Percentiles rank a stretch among this genome's conserved stretches.
Evolutionary conservation across 2,888 invertebrate genomes (phyloP).

Genomic region (Stegophylla sp.): DNA sequence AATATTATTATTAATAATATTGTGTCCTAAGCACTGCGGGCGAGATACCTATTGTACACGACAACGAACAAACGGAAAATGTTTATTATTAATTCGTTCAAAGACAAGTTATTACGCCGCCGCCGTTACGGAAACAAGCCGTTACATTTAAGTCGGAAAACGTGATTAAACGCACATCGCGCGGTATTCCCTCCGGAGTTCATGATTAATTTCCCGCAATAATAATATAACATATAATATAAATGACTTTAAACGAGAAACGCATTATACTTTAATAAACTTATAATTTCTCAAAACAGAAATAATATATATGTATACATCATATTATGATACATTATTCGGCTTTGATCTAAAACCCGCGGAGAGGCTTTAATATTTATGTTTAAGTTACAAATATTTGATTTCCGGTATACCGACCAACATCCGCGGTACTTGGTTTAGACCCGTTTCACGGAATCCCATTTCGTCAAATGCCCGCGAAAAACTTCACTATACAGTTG

Average conservation of each 20-base stretch:
- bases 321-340: too few relatives aligned
- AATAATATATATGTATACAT: background rate
- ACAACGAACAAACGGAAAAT: background rate
- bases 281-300: background rate
- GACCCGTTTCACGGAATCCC: too few relatives aligned
- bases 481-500: too few relatives aligned
- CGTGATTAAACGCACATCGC: background rate
- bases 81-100: conserved; percentile 9
- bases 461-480: too few relatives aligned
- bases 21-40: too few relatives aligned
- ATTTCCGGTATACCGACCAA: too few relatives aligned
- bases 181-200: background rate
- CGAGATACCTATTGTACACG: too few relatives aligned
- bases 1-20: too few relatives aligned
- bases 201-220: background rate
- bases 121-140: background rate
- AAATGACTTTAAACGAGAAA: background rate
- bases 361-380: too few relatives aligned
- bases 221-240: background rate
- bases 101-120: background rate
- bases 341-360: too few relatives aligned
- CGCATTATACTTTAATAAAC: background rate
- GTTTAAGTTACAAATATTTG: too few relatives aligned
- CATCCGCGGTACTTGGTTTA: too few relatives aligned
- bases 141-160: background rate